Evolutionary conservation across 2,113 vertebrate genomes (phyloP).

Genomic region (Sciurus niger): DNA sequence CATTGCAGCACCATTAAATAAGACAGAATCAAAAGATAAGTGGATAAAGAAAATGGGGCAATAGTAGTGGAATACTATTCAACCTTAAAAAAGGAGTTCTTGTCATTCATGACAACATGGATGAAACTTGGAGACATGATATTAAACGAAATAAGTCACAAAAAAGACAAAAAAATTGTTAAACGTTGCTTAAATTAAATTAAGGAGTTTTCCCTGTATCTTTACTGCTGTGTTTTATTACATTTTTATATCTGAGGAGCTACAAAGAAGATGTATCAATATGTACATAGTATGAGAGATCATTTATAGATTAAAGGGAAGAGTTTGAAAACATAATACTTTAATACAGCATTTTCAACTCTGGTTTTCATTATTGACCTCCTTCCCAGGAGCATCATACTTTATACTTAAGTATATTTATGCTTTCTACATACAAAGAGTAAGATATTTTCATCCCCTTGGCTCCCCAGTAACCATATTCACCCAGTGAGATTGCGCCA

Average conservation of each 20-base stretch:
- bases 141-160: too few relatives aligned
- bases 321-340: not conserved
- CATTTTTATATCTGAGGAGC: not conserved
- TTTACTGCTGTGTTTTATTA: rapidly evolving
- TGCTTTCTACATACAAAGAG: not conserved
- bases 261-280: not conserved
- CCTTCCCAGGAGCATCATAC: not conserved
- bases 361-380: not conserved
- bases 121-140: too few relatives aligned
- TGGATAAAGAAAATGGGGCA: too few relatives aligned
- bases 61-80: too few relatives aligned
- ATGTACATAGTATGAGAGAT: not conserved
- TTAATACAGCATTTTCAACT: not conserved
- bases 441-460: not conserved
- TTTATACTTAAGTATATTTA: not conserved
- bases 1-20: too few relatives aligned
- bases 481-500: rapidly evolving
- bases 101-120: too few relatives aligned
- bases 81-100: too few relatives aligned
- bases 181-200: too few relatives aligned
- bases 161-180: not conserved
- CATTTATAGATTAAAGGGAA: not conserved
- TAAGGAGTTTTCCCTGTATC: not conserved
- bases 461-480: not conserved
- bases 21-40: too few relatives aligned